Base-by-base conservation (phyloP, 1,140 invertebrate species). In the Prorops nasuta region DNA sequence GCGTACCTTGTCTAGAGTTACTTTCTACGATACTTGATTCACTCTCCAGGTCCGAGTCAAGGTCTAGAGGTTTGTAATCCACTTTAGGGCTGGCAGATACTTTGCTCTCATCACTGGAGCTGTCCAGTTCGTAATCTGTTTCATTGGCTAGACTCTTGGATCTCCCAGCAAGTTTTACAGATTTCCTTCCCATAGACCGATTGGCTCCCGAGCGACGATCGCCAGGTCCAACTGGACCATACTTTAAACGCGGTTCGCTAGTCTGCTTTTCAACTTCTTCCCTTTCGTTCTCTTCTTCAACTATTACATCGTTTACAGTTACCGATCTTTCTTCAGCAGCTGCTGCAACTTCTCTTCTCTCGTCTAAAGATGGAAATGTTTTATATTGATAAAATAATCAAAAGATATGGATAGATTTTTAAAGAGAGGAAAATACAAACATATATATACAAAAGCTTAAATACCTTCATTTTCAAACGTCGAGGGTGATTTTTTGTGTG, bases 21-120 rank as follows among this genome's bases (percentile, higher is more conserved):
- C 69, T 55, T 1, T 55, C 56, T 2, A 49, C 40, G 16, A 39
- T 51, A 10, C 46, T 60, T 3, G 72, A 44, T 41, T 76, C 71
- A 37, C 59, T 71, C 28, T 74, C 73, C 1, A 62, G 58, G 4
- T 78, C 74, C 0, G 76, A 76, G 35, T 78, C 72, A 8, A 72
- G 3, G 32, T 70, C 69, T 8, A 77, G 32, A 0, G 72, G 72
- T 43, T 47, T 63, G 35, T 76, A 76, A 0, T 60, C 55, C 7
- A 76, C 58, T 35, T 50, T 64, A 0, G 64, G 45, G 17, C 35
- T 60, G 0, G 67, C 54, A 28, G 34, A 38, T 28, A 58, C 61
- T 2, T 53, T 56, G 6, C 44, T 51, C 1, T 72, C 71, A 18
- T 67, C 71, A 12, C 56, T 67, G 4, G 71, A 72, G 38, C 54